A percentile compares a stretch with the other conserved stretches of the same genome.
These are phyloP conservation scores for Aricia artaxerxes DNA, from an alignment of 2,888 invertebrate genomes.

Conservation along the genomic window DNA sequence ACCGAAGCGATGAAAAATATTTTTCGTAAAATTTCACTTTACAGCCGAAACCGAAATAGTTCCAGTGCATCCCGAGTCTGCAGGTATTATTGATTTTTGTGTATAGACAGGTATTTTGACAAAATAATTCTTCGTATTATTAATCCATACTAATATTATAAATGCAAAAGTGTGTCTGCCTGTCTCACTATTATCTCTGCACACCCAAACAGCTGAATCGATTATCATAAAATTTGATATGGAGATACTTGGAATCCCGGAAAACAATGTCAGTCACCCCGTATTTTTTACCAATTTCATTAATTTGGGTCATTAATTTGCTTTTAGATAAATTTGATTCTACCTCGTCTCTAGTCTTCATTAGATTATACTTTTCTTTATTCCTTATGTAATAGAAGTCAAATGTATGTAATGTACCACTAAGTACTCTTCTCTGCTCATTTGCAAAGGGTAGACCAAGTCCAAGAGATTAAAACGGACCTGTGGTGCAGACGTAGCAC, in stretches of 20 bases:
- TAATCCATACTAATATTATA: too few relatives aligned
- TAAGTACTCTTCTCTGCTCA: not conserved
- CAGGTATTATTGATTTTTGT: conserved; percentile 6
- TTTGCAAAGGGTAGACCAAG: conserved; percentile 1
- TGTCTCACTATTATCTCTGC: too few relatives aligned
- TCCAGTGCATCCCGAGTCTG: not conserved
- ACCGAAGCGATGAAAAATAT: conserved; percentile 4
- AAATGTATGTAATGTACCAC: not conserved
- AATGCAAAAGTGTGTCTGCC: too few relatives aligned
- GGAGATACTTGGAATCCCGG: too few relatives aligned
- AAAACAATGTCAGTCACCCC: too few relatives aligned
- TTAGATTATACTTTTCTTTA: not conserved
- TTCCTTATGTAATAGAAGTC: not conserved
- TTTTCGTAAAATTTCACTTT: not conserved
- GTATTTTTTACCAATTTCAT: too few relatives aligned
- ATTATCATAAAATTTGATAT: too few relatives aligned
- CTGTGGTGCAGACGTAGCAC: not conserved
- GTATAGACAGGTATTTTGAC: not conserved
- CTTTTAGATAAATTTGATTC: too few relatives aligned
- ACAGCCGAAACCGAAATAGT: conserved; percentile 1
- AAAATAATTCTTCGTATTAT: too few relatives aligned
- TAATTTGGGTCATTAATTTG: too few relatives aligned
- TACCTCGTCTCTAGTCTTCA: not conserved
- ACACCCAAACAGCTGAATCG: too few relatives aligned
- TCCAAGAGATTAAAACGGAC: not conserved